These are phyloP conservation scores for Lipotes vexillifer DNA, from an alignment of 2,113 vertebrate species.

Conservation along the genomic window DNA sequence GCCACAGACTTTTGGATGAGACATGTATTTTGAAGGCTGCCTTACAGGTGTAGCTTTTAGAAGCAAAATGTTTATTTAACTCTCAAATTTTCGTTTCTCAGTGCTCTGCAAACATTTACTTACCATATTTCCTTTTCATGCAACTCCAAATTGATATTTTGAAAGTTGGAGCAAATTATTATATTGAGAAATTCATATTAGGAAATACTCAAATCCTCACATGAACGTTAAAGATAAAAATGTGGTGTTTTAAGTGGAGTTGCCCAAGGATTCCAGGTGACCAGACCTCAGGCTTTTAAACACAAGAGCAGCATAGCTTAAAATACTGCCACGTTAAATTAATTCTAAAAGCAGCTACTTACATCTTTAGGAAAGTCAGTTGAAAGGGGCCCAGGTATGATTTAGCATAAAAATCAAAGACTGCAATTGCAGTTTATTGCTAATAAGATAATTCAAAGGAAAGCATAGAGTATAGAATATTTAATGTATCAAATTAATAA, in stretches of 20 bases:
- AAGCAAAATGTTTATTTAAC: constrained; percentile 51
- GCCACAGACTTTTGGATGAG: constrained; percentile 29
- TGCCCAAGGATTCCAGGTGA: background rate
- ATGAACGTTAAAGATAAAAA: background rate
- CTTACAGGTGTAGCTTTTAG: constrained; percentile 56
- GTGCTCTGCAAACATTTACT: constrained; percentile 28
- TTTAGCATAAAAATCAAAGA: constrained; percentile 14
- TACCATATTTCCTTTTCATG: background rate
- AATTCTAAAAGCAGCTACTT: background rate
- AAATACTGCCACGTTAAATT: background rate
- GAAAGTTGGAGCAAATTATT: background rate
- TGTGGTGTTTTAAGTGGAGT: background rate
- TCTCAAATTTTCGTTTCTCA: constrained; percentile 1
- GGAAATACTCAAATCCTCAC: background rate
- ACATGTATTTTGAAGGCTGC: constrained; percentile 18
- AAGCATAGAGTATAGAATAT: background rate
- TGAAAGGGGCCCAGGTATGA: background rate
- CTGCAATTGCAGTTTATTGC: background rate
- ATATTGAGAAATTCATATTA: constrained; percentile 35
- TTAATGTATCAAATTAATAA: background rate
- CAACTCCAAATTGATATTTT: background rate
- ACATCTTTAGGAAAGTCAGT: background rate
- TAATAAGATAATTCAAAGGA: background rate
- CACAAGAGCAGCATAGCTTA: background rate
- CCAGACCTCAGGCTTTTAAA: background rate